Conservation (phyloP, 2,888 invertebrate species). For the Platycheirus albimanus region DNA sequence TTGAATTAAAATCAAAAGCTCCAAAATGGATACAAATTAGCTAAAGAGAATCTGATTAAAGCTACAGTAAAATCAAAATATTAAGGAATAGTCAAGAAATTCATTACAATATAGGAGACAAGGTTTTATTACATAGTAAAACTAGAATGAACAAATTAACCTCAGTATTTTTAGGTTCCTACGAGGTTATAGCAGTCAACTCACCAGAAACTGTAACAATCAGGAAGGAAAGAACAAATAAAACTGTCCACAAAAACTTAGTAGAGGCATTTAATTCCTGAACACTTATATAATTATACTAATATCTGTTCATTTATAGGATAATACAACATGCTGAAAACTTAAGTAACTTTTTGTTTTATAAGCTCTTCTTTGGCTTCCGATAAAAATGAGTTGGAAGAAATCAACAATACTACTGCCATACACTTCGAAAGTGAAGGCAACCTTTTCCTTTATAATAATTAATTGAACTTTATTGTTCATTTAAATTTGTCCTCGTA, state of each 20-base stretch:
- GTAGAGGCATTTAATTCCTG: no score
- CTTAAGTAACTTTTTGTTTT: background rate
- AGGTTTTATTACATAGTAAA: constrained; percentile 21
- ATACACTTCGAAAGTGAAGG: no score
- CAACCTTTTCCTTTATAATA: background rate
- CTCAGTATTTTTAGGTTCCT: no score
- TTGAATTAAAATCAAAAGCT: no score
- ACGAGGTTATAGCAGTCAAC: background rate
- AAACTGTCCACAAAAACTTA: constrained; percentile 2
- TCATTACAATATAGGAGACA: constrained; percentile 17
- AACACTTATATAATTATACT: no score
- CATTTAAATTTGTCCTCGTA: background rate
- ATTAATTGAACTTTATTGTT: background rate
- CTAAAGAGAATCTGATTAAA: background rate
- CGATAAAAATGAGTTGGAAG: background rate
- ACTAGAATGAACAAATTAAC: constrained; percentile 20
- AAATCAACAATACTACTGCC: background rate
- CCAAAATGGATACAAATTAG: constrained; percentile 27
- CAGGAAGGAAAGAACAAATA: background rate
- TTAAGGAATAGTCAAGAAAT: background rate
- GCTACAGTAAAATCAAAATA: constrained; percentile 12
- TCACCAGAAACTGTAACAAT: no score
- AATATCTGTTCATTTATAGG: background rate
- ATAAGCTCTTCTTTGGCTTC: background rate
- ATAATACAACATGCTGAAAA: background rate